Percentiles rank a stretch among this genome's conserved stretches.
Evolutionary conservation across 2,113 vertebrate genomes (phyloP).

Genomic region (Eonycteris spelaea): DNA sequence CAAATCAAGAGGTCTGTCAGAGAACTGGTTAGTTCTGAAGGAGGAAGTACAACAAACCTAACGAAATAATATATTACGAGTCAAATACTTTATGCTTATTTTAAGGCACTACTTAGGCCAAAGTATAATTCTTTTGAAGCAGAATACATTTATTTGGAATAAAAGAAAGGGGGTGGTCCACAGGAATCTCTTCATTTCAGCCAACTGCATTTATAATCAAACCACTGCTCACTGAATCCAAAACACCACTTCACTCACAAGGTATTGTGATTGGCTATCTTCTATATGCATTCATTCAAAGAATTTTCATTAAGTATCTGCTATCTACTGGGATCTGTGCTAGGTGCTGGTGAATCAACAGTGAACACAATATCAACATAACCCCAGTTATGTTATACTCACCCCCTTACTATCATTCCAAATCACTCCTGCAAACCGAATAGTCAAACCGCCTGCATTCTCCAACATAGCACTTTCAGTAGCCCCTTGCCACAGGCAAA

Average conservation of each 20-base stretch:
- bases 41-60: not conserved
- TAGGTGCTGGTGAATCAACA: not conserved
- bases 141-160: not conserved
- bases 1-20: not conserved
- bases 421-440: not conserved
- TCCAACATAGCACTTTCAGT: not conserved
- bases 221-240: not conserved
- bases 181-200: not conserved
- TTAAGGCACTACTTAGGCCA: not conserved
- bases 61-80: not conserved
- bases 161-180: not conserved
- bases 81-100: not conserved
- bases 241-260: not conserved
- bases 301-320: not conserved
- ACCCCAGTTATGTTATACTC: not conserved
- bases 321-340: not conserved
- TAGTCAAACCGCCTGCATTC: not conserved
- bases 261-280: not conserved
- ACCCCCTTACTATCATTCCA: not conserved
- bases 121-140: not conserved
- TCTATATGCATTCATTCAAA: not conserved
- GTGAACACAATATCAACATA: not conserved
- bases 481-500: not conserved
- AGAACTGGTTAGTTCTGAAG: not conserved
- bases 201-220: not conserved